These are phyloP conservation scores for Passer montanus DNA, from an alignment of 2,113 vertebrate genomes.

Conservation along the genomic window DNA sequence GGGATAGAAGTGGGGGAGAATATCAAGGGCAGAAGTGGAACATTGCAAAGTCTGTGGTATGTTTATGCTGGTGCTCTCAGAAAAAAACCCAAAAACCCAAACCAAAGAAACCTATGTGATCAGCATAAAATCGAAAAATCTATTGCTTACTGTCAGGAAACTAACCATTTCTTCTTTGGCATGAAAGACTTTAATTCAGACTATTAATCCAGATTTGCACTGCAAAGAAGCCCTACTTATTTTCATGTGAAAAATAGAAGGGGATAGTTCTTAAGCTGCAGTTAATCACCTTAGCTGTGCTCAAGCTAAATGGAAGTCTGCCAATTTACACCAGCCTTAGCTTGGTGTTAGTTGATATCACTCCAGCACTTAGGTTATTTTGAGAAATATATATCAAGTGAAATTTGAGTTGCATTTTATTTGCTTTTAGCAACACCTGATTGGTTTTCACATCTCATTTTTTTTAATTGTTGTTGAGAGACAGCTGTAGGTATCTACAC, in stretches of 20 bases:
- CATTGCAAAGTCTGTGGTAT: background rate
- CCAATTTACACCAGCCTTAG: background rate
- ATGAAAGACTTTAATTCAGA: conserved; percentile 28
- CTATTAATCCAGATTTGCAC: conserved; percentile 59
- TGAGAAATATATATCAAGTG: background rate
- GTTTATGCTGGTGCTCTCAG: background rate
- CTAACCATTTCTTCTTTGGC: background rate
- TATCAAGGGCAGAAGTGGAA: background rate
- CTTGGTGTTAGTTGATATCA: background rate
- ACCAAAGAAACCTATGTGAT: background rate
- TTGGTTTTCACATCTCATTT: rapidly evolving
- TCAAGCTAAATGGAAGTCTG: conserved; percentile 38
- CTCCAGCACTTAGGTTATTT: background rate
- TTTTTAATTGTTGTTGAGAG: background rate
- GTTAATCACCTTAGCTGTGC: conserved; percentile 54
- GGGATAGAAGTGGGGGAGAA: background rate
- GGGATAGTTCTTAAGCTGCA: conserved; percentile 50
- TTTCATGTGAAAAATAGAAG: conserved; percentile 65
- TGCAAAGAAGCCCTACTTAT: conserved; percentile 52
- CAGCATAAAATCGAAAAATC: background rate
- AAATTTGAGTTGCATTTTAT: background rate
- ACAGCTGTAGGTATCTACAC: background rate
- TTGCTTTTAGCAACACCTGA: background rate
- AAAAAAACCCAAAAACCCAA: background rate
- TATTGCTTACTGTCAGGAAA: background rate